phyloP scores from a whole-genome alignment of 2,888 invertebrate genomes.

The Andrena marginata region DNA sequence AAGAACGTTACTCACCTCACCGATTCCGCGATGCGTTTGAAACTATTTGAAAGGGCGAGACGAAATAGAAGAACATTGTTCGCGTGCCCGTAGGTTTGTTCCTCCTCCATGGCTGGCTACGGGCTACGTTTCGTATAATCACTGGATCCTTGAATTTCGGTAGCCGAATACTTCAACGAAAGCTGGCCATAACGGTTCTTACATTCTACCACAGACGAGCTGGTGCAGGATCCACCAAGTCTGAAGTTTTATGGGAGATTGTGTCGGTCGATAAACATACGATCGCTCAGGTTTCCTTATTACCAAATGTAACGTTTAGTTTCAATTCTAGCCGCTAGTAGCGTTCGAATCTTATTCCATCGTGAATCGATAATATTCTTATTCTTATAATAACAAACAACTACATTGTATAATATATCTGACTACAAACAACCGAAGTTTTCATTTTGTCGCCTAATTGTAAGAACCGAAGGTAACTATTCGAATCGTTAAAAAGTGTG shows the following conservation, averaged over 20 bases:
- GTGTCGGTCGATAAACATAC: too few relatives aligned
- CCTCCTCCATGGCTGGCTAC: constrained; percentile 42
- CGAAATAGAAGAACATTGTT: constrained; percentile 76
- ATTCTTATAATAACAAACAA: too few relatives aligned
- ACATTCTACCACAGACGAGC: constrained; percentile 14
- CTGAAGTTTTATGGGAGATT: too few relatives aligned
- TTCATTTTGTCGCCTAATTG: too few relatives aligned
- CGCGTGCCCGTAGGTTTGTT: constrained; percentile 21
- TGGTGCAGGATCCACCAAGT: too few relatives aligned
- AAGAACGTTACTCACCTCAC: constrained; percentile 75
- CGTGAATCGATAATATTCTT: too few relatives aligned
- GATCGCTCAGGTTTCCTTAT: too few relatives aligned
- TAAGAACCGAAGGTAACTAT: constrained; percentile 33
- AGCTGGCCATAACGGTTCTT: constrained; percentile 67
- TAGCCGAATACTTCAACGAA: constrained; percentile 57
- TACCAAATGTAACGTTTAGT: too few relatives aligned
- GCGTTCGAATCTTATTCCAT: too few relatives aligned
- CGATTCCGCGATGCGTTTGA: constrained; percentile 75
- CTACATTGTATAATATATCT: too few relatives aligned
- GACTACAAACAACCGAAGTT: too few relatives aligned
- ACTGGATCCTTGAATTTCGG: constrained; percentile 23
- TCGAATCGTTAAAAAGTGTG: constrained; percentile 45
- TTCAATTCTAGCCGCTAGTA: too few relatives aligned
- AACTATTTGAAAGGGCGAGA: constrained; percentile 71
- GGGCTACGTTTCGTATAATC: background rate